phyloP scores from a whole-genome alignment of 2,113 vertebrate species.

The Myiozetetes cayanensis region DNA sequence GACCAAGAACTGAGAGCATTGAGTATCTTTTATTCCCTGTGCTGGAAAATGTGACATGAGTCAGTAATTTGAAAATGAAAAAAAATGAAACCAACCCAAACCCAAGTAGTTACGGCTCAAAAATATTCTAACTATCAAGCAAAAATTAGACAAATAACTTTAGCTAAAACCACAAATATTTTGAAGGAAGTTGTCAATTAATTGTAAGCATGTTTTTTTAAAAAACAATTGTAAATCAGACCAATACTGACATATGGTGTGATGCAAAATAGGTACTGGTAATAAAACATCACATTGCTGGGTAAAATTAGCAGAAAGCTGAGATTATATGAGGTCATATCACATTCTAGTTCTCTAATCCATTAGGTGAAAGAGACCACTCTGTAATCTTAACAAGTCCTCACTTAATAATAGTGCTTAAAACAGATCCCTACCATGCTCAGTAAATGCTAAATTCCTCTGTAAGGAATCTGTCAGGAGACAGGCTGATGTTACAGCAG shows the following conservation, averaged over 20 bases:
- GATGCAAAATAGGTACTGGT: not conserved
- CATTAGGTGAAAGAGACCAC: not conserved
- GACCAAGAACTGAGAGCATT: not conserved
- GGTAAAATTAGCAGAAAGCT: not conserved
- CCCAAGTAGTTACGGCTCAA: not conserved
- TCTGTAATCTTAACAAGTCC: not conserved
- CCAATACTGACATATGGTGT: rapidly evolving
- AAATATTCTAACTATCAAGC: not conserved
- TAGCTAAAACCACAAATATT: not conserved
- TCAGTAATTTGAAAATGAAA: not conserved
- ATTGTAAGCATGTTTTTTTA: not conserved
- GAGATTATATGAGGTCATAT: not conserved
- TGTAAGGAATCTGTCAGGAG: not conserved
- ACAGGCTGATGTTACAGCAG: not conserved
- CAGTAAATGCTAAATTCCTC: not conserved
- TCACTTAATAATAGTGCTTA: not conserved
- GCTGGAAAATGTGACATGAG: not conserved
- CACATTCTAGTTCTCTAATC: not conserved
- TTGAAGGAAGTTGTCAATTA: not conserved
- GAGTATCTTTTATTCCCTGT: not conserved
- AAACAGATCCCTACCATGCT: not conserved
- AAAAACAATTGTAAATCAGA: not conserved
- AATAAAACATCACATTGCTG: not conserved
- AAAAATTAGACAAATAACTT: not conserved
- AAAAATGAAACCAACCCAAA: not conserved